Base-by-base conservation (phyloP, 2,797 vertebrate genomes). In the Adrianichthys oophorus region DNA sequence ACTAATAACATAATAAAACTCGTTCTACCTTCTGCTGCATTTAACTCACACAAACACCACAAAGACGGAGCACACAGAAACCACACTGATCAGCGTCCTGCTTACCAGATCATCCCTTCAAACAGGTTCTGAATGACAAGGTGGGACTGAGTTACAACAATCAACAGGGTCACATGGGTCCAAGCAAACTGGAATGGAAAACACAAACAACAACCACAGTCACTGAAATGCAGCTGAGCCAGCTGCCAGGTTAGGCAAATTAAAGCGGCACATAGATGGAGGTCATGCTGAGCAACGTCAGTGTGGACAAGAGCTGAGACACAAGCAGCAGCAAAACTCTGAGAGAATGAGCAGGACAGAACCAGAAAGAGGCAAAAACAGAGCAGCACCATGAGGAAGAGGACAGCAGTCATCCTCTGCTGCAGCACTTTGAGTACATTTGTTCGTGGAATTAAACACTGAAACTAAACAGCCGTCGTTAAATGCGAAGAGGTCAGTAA, bases 91-190 rank as follows among this genome's bases (percentile, higher is more conserved):
- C 64, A 29, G 66, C 26, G 59, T 79, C 64, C 68, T 69, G 74
- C 97, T 98, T 97, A 98, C 97, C 97, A 99, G 94, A 98, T 98
- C 95, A 98, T 96, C 83, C 97, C 97, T 94, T 99, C 97, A 95
- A 98, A 99, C 89, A 99, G 96, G 94, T 98, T 99, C 91, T 99
- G 97, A 93, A 99, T 98, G 92, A 99, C 95, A 90, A 99, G 96
- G 93, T 99, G 97, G 87, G 97, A 99, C 91, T 99, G 97, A 92
- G 97, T 98, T 85, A 99, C 97, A 91, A 95, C 97, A 90, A 99
- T 98, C 95, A 99, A 94, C 92, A 98, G 93, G 88, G 97, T 98
- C 92, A 98, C 96, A 93, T 99, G 97, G 90, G 96, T 99, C 97
- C 97, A 99, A 87, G 96, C 96, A 93, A 99, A 99, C 97, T 99